Evolutionary conservation across 2,797 vertebrate species (phyloP), one percentile per base, ranked within the genome.

Genomic region (Notolepis coatsorum): DNA sequence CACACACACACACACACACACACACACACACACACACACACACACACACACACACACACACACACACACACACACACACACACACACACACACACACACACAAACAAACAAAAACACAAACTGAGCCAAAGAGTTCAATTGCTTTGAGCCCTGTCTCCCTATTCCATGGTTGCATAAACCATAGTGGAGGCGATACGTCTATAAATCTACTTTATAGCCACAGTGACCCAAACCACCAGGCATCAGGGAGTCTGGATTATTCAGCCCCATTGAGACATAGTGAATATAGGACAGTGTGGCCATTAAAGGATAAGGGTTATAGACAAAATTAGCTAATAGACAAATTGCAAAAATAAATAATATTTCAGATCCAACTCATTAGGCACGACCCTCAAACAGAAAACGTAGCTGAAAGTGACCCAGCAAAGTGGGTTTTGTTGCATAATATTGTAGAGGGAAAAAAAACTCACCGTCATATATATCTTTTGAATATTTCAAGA

Each of bases 131-230:
- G n/a, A n/a, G n/a, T n/a, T n/a, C n/a, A n/a, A n/a, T n/a, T n/a
- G n/a, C n/a, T n/a, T n/a, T n/a, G n/a, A 30, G 27, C 18, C 48
- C 28, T 28, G 33, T 50, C 1, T 21, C 27, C 17, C 48, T 27
- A 6, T 8, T 46, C 2, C 55, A 41, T 51, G 37, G 65, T 52
- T 55, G 58, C 61, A 25, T 66, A 64, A 77, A 58, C 48, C 41
- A 5, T 27, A 65, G 62, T 37, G 23, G 35, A 7, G 27, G 51
- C 55, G 56, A 57, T 45, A 31, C 56, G 5, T 20, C 21, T 57
- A 28, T 53, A 53, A 69, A 62, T 55, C 66, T 52, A 72, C 76
- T 71, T 71, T 52, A 58, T 68, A 63, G 68, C 63, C 63, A 20
- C 61, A 55, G 64, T 64, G 54, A 61, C 56, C 66, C 45, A 43